Percentiles rank a stretch among this genome's conserved stretches.
Evolutionary conservation across 2,888 invertebrate genomes (phyloP).

Genomic region (Melieria omissa): DNA sequence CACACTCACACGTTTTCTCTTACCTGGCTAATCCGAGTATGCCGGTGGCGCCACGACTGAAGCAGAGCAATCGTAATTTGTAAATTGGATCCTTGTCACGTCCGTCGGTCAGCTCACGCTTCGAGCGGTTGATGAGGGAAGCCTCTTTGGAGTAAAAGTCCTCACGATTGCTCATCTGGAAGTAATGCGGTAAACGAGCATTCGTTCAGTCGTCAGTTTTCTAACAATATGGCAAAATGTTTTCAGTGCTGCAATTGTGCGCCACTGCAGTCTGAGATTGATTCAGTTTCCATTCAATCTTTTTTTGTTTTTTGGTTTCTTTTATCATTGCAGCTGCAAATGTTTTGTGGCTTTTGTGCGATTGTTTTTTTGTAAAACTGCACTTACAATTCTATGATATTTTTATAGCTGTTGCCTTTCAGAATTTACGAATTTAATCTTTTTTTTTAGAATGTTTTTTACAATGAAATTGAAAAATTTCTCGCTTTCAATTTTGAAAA

Average conservation of each 20-base stretch:
- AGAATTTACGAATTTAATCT: constrained; percentile 7
- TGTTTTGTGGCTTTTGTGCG: not conserved
- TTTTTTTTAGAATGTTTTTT: not conserved
- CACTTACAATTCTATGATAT: not conserved
- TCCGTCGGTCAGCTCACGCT: constrained; percentile 74
- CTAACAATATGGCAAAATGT: not conserved
- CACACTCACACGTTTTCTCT: constrained; percentile 48
- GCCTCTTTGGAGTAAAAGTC: constrained; percentile 72
- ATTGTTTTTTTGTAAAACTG: constrained; percentile 5
- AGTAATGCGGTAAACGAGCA: constrained; percentile 22
- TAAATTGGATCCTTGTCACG: constrained; percentile 81
- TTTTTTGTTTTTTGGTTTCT: not conserved
- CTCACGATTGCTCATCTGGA: constrained; percentile 53
- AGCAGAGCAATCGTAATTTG: constrained; percentile 83
- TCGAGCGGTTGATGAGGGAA: constrained; percentile 81
- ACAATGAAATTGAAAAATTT: constrained; percentile 2
- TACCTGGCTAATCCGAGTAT: constrained; percentile 89
- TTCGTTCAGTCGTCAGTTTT: constrained; percentile 2
- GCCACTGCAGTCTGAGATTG: not conserved
- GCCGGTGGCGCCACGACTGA: constrained; percentile 86
- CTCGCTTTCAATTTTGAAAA: constrained; percentile 31
- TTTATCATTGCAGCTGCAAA: not conserved
- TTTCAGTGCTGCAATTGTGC: not conserved
- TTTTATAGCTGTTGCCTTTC: constrained; percentile 4
- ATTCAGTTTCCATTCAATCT: not conserved